Conservation (phyloP, 2,113 vertebrate genomes). For the Echinops telfairi region DNA sequence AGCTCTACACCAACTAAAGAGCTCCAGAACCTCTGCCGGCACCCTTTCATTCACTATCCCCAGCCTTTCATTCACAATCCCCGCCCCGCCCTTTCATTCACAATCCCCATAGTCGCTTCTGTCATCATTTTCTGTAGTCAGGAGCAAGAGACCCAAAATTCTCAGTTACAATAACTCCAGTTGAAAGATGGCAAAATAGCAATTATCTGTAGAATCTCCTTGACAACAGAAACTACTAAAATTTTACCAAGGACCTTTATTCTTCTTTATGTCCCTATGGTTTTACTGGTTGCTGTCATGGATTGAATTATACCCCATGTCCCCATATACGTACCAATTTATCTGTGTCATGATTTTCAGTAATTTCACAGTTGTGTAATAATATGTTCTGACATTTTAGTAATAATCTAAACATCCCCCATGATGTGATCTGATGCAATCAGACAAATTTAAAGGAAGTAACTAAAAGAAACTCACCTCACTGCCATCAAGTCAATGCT, state of each 20-base stretch:
- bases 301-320: not conserved
- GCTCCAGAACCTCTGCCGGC: not conserved
- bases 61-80: slow-evolving; percentile 25
- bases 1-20: not conserved
- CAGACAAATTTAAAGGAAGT: not conserved
- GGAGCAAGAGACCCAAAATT: not conserved
- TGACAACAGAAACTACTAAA: not conserved
- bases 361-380: not conserved
- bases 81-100: slow-evolving; percentile 37
- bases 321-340: not conserved
- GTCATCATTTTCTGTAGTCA: slow-evolving; percentile 10
- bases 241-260: slow-evolving; percentile 7
- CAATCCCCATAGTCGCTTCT: not conserved
- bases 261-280: not conserved
- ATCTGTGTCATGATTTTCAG: not conserved
- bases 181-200: not conserved
- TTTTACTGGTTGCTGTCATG: not conserved
- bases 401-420: not conserved
- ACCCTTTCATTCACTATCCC: slow-evolving; percentile 36
- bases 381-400: not conserved
- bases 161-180: not conserved
- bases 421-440: not conserved
- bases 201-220: slow-evolving; percentile 41
- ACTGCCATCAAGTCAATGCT: too few species aligned
- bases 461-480: too few species aligned